These are phyloP conservation scores for Nesospiza acunhae DNA, from an alignment of 2,113 vertebrate genomes.

Conservation along the genomic window DNA sequence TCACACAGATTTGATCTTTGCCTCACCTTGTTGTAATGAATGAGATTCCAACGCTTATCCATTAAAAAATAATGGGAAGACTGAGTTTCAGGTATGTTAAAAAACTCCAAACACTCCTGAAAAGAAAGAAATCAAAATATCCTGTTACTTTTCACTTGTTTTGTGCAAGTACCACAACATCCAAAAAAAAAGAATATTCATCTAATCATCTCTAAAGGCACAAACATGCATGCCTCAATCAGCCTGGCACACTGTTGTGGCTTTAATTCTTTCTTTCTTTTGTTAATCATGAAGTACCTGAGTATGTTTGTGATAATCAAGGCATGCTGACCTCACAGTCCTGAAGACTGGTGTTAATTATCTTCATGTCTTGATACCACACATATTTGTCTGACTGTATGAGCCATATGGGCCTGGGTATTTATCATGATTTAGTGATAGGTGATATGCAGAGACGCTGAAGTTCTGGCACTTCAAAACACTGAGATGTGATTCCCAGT, in stretches of 20 bases:
- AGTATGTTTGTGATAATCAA: background rate
- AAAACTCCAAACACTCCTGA: slow-evolving; percentile 97
- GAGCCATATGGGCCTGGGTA: background rate
- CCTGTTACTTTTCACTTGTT: background rate
- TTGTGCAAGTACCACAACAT: background rate
- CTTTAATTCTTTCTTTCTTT: background rate
- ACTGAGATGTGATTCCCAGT: background rate
- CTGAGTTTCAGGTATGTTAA: slow-evolving; percentile 96
- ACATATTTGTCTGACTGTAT: background rate
- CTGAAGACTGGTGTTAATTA: background rate
- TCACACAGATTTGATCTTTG: background rate
- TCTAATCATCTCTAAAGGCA: background rate
- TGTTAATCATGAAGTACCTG: background rate
- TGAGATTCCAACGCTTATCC: slow-evolving; percentile 99
- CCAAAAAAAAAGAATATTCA: background rate
- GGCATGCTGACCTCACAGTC: background rate
- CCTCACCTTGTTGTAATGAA: slow-evolving; percentile 94
- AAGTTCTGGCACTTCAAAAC: background rate
- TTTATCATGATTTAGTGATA: background rate
- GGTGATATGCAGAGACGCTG: background rate
- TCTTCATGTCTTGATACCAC: background rate
- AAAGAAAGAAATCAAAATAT: slow-evolving; percentile 2
- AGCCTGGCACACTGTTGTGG: background rate
- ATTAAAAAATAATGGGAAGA: slow-evolving; percentile 96
- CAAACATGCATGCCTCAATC: background rate